These are phyloP conservation scores for Bubo scandiacus DNA, from an alignment of 2,113 vertebrate genomes.

Conservation along the genomic window DNA sequence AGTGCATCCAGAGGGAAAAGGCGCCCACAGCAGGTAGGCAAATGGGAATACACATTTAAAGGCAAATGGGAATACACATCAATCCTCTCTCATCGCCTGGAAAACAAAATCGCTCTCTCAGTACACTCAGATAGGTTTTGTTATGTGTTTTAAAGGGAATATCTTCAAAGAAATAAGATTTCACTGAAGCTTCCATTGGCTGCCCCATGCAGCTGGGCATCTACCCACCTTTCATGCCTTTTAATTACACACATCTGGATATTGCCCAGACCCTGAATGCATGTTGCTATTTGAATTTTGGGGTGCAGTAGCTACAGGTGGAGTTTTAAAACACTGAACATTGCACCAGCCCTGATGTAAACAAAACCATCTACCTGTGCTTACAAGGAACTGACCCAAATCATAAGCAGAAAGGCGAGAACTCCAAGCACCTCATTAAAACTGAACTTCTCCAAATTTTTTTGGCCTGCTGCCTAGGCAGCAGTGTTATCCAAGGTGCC, in stretches of 20 bases:
- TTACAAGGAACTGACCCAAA: neutral
- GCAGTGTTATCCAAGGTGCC: neutral
- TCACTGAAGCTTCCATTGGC: neutral
- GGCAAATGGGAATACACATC: neutral
- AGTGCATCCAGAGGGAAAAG: neutral
- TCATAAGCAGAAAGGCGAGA: neutral
- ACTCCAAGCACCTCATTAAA: conserved; percentile 17
- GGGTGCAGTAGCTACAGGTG: neutral
- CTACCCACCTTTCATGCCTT: neutral
- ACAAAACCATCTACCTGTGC: neutral
- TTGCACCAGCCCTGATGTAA: neutral
- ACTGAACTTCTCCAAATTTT: neutral
- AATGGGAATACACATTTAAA: neutral
- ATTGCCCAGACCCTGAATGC: neutral
- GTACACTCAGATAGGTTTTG: neutral
- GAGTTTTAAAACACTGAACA: neutral
- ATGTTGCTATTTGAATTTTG: neutral
- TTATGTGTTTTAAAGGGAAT: neutral
- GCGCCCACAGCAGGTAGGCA: neutral
- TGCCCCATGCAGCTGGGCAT: neutral
- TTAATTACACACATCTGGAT: neutral
- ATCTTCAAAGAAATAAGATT: neutral
- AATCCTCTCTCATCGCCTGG: neutral
- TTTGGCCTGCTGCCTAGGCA: neutral
- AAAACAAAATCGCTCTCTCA: neutral